Evolutionary conservation across 2,113 vertebrate genomes (phyloP).

Genomic region (Charina bottae): DNA sequence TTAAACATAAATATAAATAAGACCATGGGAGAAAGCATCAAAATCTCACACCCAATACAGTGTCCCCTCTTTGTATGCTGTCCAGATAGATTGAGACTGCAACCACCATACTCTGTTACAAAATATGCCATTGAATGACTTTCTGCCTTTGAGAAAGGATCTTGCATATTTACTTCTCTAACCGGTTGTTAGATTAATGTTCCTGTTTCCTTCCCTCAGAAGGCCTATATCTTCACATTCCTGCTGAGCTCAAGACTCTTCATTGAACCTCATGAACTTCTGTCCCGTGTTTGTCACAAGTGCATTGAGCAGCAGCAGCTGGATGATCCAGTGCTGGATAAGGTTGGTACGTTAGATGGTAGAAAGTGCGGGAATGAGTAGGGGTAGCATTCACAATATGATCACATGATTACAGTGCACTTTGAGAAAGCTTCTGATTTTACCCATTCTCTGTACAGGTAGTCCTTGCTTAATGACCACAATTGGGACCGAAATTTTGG

Average conservation of each 20-base stretch:
- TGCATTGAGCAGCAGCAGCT: constrained; percentile 90
- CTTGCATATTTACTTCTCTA: background rate
- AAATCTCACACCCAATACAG: background rate
- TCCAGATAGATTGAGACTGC: background rate
- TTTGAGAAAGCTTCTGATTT: background rate
- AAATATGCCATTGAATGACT: too few species aligned
- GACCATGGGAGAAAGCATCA: too few species aligned
- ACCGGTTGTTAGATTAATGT: constrained; percentile 20
- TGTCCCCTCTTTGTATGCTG: background rate
- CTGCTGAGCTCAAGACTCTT: constrained; percentile 91
- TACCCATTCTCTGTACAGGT: background rate
- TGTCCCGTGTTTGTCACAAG: constrained; percentile 87
- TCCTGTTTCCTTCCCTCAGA: constrained; percentile 70
- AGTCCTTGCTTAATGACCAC: too few species aligned
- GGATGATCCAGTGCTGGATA: constrained; percentile 86
- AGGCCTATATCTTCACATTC: constrained; percentile 93
- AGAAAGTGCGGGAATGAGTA: background rate
- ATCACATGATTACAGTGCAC: background rate
- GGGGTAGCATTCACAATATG: constrained; percentile 1
- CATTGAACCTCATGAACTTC: constrained; percentile 87
- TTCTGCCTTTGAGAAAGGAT: background rate
- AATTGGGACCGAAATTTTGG: too few species aligned
- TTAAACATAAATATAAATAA: too few species aligned
- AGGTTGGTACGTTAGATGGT: constrained; percentile 72
- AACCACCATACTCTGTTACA: background rate